These are phyloP conservation scores for Aegotheles bennettii DNA, from an alignment of 2,113 vertebrate species.

Conservation along the genomic window DNA sequence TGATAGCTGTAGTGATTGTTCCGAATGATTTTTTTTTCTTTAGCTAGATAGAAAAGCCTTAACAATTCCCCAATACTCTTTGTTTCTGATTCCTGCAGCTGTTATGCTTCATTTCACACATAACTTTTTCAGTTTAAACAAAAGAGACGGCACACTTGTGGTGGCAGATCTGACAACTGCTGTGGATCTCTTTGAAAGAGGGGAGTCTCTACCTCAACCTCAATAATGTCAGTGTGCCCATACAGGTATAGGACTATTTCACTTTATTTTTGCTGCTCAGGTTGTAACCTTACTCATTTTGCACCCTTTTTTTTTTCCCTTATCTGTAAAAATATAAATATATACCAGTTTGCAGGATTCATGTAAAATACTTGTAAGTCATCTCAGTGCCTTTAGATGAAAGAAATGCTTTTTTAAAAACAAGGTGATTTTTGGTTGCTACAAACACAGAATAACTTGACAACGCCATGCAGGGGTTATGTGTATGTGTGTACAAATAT, in stretches of 20 bases:
- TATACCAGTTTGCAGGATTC: background rate
- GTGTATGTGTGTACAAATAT: background rate
- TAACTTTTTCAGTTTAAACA: background rate
- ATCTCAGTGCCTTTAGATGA: background rate
- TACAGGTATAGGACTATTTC: background rate
- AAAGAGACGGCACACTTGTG: background rate
- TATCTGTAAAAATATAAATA: background rate
- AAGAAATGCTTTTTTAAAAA: background rate
- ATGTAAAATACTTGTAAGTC: background rate
- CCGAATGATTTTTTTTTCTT: background rate
- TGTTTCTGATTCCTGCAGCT: background rate
- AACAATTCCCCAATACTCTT: background rate
- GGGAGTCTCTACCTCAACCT: background rate
- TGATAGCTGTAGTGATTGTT: background rate
- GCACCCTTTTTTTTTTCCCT: background rate
- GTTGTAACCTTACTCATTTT: background rate
- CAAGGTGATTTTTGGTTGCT: background rate
- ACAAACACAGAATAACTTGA: background rate
- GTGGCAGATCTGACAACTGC: background rate
- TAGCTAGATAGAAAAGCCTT: background rate
- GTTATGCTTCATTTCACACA: background rate
- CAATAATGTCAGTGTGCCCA: background rate
- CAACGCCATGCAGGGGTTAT: background rate
- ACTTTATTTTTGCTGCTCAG: background rate
- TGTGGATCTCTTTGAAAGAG: background rate